Base-by-base conservation (phyloP, 2,113 vertebrate species). In the Ameiurus melas region DNA sequence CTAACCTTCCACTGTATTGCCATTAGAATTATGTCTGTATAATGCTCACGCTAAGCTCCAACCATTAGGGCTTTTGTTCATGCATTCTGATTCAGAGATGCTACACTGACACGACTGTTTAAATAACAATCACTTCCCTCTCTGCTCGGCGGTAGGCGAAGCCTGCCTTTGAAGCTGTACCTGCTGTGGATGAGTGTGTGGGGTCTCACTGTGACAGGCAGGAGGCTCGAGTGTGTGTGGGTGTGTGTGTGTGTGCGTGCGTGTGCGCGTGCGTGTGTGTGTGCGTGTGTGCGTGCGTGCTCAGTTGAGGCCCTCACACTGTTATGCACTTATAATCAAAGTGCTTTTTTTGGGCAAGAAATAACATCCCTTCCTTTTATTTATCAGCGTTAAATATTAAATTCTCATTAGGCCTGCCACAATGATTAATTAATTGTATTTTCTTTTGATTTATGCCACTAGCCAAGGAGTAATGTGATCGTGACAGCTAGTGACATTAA, bases 121-220 rank as follows among this genome's bases (percentile, higher is more conserved):
- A 89, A 91, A 91, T 89, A 91, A 91, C 86, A 87, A 85, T 87
- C 73, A 85, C 77, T 88, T 73, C 19, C 55, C 81, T 85, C 27
- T 81, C 33, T 89, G 78, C 82, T 83, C 68, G 16, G 82, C 39
- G 60, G 73, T 86, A 75, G 83, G n/a, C 58, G 9, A 85, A 85
- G 22, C 85, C 51, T 70, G 62, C 82, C 81, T 91, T 84, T 90
- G 88, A 87, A 89, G 90, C 82, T 78, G 82, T 86, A 91, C 91
- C 91, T 92, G 90, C 90, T 85, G 88, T 80, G 80, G 30, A 77
- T 66, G 81, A 51, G 62, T 85, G 80, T 73, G 79, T 89, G 80
- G 88, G 86, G 87, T 88, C 88, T 88, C 57, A 55, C 83, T 86
- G 88, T 43, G 84, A 77, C 53, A 82, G 60, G 75, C 75, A 75